Percentiles rank a stretch among this genome's conserved stretches.
phyloP scores from a whole-genome alignment of 2,797 vertebrate genomes.

The Harpagifer antarcticus region DNA sequence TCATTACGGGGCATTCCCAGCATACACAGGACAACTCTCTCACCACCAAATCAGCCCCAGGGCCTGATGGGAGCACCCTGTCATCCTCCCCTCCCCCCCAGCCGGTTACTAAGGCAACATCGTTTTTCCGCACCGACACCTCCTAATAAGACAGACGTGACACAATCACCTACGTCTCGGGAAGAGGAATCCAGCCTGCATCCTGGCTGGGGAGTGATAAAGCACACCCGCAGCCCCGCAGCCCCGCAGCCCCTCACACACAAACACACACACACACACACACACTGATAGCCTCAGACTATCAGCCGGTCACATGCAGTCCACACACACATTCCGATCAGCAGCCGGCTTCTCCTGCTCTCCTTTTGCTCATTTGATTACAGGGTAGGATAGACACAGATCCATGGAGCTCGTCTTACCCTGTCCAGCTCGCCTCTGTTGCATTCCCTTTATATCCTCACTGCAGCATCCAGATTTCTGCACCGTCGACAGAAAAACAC shows the following conservation, averaged over 20 bases:
- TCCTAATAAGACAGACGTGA: constrained; percentile 77
- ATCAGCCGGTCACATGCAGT: constrained; percentile 67
- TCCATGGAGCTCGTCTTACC: constrained; percentile 75
- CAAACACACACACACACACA: constrained; percentile 28
- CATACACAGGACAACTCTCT: constrained; percentile 69
- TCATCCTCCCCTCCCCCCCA: constrained; percentile 60
- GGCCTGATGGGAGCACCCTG: constrained; percentile 39
- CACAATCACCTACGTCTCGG: constrained; percentile 68
- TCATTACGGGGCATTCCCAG: constrained; percentile 82
- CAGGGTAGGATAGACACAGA: constrained; percentile 46
- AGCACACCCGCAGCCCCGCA: constrained; percentile 50
- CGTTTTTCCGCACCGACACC: constrained; percentile 67
- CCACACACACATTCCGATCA: constrained; percentile 69
- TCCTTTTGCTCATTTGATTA: constrained; percentile 69
- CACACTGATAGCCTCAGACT: constrained; percentile 65
- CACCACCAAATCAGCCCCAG: constrained; percentile 60
- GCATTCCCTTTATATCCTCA: constrained; percentile 75
- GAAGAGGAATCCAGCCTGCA: constrained; percentile 66
- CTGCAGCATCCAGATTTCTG: constrained; percentile 72
- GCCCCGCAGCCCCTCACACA: constrained; percentile 41
- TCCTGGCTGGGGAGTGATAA: constrained; percentile 62
- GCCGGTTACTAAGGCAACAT: constrained; percentile 73
- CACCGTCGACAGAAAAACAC: constrained; percentile 57
- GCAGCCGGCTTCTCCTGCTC: constrained; percentile 58
- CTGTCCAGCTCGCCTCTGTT: constrained; percentile 61